phyloP scores from a whole-genome alignment of 2,888 invertebrate genomes.

The Caenorhabditis auriculariae region DNA sequence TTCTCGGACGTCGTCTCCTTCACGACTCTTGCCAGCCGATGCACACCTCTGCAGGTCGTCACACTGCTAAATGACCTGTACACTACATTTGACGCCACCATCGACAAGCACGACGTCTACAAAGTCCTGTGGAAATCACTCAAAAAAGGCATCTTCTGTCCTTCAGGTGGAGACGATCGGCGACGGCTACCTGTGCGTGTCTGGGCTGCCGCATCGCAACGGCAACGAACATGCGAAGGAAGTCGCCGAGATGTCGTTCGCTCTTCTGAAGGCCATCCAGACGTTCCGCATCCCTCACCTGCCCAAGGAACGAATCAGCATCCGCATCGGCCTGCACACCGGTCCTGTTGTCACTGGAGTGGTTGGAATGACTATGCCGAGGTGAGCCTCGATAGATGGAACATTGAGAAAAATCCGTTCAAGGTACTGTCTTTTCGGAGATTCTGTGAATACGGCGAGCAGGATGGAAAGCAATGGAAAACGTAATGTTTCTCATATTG shows the following conservation, averaged over 20 bases:
- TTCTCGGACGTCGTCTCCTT: conserved; percentile 57
- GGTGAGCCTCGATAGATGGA: too few relatives aligned
- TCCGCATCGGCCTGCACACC: conserved; percentile 56
- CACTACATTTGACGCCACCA: conserved; percentile 55
- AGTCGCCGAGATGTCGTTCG: conserved; percentile 50
- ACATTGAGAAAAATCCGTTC: too few relatives aligned
- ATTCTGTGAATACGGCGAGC: conserved; percentile 57
- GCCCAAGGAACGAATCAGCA: conserved; percentile 50
- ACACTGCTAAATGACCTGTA: conserved; percentile 60
- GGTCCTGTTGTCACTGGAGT: conserved; percentile 50
- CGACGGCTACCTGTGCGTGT: conserved; percentile 54
- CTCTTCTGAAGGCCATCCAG: conserved; percentile 41
- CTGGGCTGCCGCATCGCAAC: conserved; percentile 55
- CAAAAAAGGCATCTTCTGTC: not conserved
- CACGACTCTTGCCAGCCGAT: conserved; percentile 50
- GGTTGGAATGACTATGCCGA: conserved; percentile 52
- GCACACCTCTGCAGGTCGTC: conserved; percentile 56
- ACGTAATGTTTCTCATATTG: conserved; percentile 33
- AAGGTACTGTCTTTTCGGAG: conserved; percentile 59
- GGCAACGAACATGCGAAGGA: conserved; percentile 53
- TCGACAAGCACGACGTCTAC: conserved; percentile 55
- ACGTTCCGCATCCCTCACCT: conserved; percentile 51
- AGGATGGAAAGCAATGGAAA: conserved; percentile 60
- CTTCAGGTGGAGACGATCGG: conserved; percentile 52
- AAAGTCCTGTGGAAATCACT: conserved; percentile 32